Evolutionary conservation across 2,888 invertebrate species (phyloP), one percentile per base, ranked within the genome.

Genomic region (Caenorhabditis panamensis): DNA sequence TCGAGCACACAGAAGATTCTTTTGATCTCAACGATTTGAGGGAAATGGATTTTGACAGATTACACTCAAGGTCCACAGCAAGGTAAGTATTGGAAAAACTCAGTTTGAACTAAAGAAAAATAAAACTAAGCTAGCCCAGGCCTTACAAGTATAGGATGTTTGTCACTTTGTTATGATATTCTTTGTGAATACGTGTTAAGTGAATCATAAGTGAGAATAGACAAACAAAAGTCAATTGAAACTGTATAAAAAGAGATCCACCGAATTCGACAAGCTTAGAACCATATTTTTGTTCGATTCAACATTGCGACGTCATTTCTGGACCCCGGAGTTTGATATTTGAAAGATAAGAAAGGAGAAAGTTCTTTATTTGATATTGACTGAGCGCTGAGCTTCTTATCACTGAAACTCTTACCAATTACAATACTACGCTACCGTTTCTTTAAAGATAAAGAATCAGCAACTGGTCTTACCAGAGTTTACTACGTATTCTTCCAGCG

Each of bases 1-100:
- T 63, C 26, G 71, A 81, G 37, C 63, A 61, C 16, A 58, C 51
- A 20, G 76, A 81, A 44, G 72, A 71, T 31, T 44, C 67, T 2
- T 77, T 77, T 18, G 76, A 81, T 56, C 22, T 67, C 5, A 72
- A 67, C 47, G 76, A 81, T 53, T 20, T 67, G n/a, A 77, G 67
- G 11, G 81, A 81, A 22, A 61, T 64, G 37, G 59, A 62, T 37
- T 62, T 81, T 26, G 76, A 77, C 16, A 62, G 81, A 37, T 47
- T 81, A 2, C 81, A 71, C 41, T 81, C 81, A 1, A 54, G 81
- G 24, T 81, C 81, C 6, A 81, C 81, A 2, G 76, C 64, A 0
- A 80, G 80, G 80, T 80, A 28, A 13, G 67, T 37, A 64, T 63
- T 56, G 4, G 13, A 47, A 18, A n/a, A n/a, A n/a, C n/a, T n/a